A percentile compares a stretch with the other conserved stretches of the same genome.
Evolutionary conservation across 2,888 invertebrate genomes (phyloP).

Genomic region (Atherix ibis): DNA sequence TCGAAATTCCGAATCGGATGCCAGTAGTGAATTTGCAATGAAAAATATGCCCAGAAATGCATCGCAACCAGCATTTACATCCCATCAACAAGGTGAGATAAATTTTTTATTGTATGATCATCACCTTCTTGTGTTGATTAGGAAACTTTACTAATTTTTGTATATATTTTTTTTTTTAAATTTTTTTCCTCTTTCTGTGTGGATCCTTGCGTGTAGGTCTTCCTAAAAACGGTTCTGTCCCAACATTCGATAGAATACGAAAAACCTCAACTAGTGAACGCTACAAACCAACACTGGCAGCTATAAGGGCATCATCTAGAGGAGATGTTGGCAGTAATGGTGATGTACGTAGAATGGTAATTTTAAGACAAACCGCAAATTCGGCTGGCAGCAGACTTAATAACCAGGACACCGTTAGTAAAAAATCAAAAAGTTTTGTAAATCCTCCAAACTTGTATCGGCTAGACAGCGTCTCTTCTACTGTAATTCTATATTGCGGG

Average conservation of each 20-base stretch:
- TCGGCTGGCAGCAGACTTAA: conserved; percentile 40
- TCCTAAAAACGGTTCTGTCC: conserved; percentile 82
- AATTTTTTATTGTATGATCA: background rate
- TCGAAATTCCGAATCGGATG: conserved; percentile 28
- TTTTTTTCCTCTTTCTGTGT: too few relatives aligned
- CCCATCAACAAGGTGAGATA: conserved; percentile 45
- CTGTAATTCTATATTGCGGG: too few relatives aligned
- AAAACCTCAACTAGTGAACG: conserved; percentile 72
- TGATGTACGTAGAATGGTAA: conserved; percentile 48
- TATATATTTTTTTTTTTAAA: too few relatives aligned
- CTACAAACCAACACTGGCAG: conserved; percentile 68
- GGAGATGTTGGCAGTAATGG: conserved; percentile 60
- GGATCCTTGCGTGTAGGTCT: conserved; percentile 21
- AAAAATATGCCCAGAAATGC: conserved; percentile 62
- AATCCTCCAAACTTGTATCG: background rate
- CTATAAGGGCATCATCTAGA: conserved; percentile 62
- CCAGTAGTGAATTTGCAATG: conserved; percentile 21
- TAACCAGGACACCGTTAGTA: conserved; percentile 34
- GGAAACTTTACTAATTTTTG: too few relatives aligned
- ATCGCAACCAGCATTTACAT: conserved; percentile 72
- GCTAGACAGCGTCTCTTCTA: background rate
- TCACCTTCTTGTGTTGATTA: too few relatives aligned
- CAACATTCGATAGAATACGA: conserved; percentile 72
- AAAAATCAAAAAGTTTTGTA: background rate
- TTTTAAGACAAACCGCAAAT: conserved; percentile 39